phyloP scores from a whole-genome alignment of 2,888 invertebrate species.

The Dorcus parallelipipedus region DNA sequence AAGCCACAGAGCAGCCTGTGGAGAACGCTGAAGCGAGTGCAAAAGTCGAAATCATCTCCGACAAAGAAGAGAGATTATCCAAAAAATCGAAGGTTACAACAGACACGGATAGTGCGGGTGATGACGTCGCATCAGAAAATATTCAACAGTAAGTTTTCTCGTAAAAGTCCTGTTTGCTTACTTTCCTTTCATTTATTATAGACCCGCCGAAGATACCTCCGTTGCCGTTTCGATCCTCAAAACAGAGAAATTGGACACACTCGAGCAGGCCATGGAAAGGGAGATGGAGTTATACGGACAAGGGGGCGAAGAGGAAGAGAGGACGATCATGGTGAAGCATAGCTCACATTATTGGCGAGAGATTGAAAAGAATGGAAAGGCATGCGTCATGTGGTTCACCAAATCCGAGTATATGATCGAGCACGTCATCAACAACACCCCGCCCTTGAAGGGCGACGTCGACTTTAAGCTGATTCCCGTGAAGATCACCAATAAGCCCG shows the following conservation, averaged over 20 bases:
- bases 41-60: not conserved
- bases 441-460: slow-evolving; percentile 32
- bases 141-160: too few relatives aligned
- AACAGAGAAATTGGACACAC: not conserved
- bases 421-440: slow-evolving; percentile 41
- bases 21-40: not conserved
- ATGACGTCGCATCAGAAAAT: not conserved
- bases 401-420: slow-evolving; percentile 35
- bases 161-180: too few relatives aligned
- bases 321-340: slow-evolving; percentile 13
- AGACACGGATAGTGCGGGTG: not conserved
- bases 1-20: not conserved
- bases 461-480: slow-evolving; percentile 34
- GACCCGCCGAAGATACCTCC: too few relatives aligned
- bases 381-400: slow-evolving; percentile 40
- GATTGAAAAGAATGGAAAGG: slow-evolving; percentile 37
- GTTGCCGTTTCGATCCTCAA: not conserved
- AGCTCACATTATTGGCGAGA: slow-evolving; percentile 34
- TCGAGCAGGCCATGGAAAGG: not conserved
- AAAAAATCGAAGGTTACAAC: not conserved
- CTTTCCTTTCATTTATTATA: too few relatives aligned
- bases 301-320: slow-evolving; percentile 4
- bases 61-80: not conserved
- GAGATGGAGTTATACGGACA: slow-evolving; percentile 7
- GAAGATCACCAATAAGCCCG: slow-evolving; percentile 33